A percentile compares a stretch with the other conserved stretches of the same genome.
These are phyloP conservation scores for Paralichthys olivaceus DNA, from an alignment of 2,113 vertebrate species.

Conservation along the genomic window DNA sequence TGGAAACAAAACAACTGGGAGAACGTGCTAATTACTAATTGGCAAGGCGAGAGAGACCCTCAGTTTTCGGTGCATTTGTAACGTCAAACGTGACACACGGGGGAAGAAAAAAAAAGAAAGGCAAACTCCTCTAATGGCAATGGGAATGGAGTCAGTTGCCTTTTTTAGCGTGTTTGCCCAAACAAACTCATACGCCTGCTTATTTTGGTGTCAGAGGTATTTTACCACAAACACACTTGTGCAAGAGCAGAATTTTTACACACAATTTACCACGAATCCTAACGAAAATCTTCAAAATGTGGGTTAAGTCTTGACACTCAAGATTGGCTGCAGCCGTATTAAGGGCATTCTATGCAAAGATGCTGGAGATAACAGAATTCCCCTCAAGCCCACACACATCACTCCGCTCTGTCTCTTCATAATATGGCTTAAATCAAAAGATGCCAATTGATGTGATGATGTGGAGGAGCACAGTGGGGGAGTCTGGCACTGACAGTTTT, in stretches of 20 bases:
- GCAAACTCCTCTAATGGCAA: too few relatives aligned
- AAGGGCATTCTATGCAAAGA: slow-evolving; percentile 16
- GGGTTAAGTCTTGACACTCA: not conserved
- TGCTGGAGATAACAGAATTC: slow-evolving; percentile 18
- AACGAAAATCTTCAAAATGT: not conserved
- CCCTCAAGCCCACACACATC: not conserved
- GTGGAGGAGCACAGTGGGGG: slow-evolving; percentile 7
- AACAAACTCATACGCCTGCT: not conserved
- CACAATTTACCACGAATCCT: not conserved
- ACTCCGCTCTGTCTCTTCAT: slow-evolving; percentile 3
- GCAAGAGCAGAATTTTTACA: not conserved
- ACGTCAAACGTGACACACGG: too few relatives aligned
- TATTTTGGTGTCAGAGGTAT: not conserved
- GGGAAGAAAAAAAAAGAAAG: too few relatives aligned
- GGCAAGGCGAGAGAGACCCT: too few relatives aligned
- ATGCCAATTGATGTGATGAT: slow-evolving; percentile 39
- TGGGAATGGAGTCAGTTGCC: not conserved
- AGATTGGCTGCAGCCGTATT: not conserved
- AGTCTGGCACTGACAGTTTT: slow-evolving; percentile 39
- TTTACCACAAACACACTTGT: not conserved
- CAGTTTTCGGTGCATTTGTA: too few relatives aligned
- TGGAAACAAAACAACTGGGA: too few relatives aligned
- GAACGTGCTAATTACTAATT: too few relatives aligned
- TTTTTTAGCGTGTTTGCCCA: not conserved
- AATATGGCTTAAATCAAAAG: slow-evolving; percentile 54